Conservation (phyloP, 1,140 invertebrate genomes). For the Zaprionus vittiger region DNA sequence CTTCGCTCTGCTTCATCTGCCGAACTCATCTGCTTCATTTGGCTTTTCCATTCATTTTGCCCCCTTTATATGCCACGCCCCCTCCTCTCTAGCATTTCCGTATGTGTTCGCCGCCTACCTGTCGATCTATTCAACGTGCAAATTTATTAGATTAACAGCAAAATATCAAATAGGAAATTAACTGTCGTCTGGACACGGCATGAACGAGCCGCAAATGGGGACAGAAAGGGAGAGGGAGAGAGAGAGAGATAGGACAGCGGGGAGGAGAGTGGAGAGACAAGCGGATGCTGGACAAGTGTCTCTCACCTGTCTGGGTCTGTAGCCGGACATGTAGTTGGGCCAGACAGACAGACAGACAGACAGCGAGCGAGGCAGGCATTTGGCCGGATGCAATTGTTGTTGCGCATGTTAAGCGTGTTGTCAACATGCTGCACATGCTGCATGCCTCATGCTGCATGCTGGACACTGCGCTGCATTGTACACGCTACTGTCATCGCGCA, state of each 20-base stretch:
- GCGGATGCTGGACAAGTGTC: constrained; percentile 43
- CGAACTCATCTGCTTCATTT: constrained; percentile 22
- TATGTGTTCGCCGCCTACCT: not conserved
- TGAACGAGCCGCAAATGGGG: constrained; percentile 12
- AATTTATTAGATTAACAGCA: constrained; percentile 82
- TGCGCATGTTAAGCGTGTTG: constrained; percentile 22
- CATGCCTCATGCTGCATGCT: not conserved
- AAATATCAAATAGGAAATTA: constrained; percentile 83
- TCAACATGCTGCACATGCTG: constrained; percentile 9
- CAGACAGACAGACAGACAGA: not conserved
- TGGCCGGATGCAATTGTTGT: not conserved
- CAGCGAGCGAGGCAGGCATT: not conserved
- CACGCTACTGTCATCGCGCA: not conserved
- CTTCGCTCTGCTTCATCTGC: not conserved
- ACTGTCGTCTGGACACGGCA: constrained; percentile 70
- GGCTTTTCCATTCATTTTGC: constrained; percentile 47
- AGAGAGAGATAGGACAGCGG: no score
- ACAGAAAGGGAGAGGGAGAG: not conserved
- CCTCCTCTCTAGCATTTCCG: not conserved
- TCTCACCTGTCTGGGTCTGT: constrained; percentile 29
- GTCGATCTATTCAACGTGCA: constrained; percentile 61
- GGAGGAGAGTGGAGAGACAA: not conserved
- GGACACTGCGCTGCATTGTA: not conserved
- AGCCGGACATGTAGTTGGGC: constrained; percentile 14
- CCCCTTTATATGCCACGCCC: not conserved